phyloP scores from a whole-genome alignment of 2,888 invertebrate species.

The Thecocarcelia acutangulata region DNA sequence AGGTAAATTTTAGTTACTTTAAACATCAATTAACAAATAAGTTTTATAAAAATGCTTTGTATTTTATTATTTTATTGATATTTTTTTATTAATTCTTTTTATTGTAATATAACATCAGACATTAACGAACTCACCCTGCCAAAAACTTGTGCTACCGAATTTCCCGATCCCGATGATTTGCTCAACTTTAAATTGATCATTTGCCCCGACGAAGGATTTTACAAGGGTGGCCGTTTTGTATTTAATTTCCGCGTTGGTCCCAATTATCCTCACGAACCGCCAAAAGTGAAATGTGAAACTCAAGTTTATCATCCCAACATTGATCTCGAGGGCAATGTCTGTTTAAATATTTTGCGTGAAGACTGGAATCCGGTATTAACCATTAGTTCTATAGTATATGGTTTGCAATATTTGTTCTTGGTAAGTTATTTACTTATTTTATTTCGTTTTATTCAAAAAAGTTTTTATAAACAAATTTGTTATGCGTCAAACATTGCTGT shows the following conservation, averaged over 20 bases:
- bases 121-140: slow-evolving; percentile 98
- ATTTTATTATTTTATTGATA: no score
- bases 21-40: no score
- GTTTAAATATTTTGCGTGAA: slow-evolving; percentile 97
- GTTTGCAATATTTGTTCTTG: slow-evolving; percentile 97
- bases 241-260: slow-evolving; percentile 96
- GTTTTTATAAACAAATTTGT: no score
- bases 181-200: slow-evolving; percentile 97
- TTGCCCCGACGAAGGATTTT: slow-evolving; percentile 98
- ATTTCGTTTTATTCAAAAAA: no score
- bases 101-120: slow-evolving; percentile 87
- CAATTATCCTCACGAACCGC: slow-evolving; percentile 98
- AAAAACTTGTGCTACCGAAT: slow-evolving; percentile 97
- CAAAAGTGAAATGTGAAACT: slow-evolving; percentile 99
- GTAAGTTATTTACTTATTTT: no score
- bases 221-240: slow-evolving; percentile 95
- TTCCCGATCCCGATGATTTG: slow-evolving; percentile 97
- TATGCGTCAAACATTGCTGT: neutral
- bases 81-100: slow-evolving; percentile 59
- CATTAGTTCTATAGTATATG: slow-evolving; percentile 98
- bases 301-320: slow-evolving; percentile 99
- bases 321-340: slow-evolving; percentile 98
- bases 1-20: no score
- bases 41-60: no score
- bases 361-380: slow-evolving; percentile 99